Evolutionary conservation across 1,140 invertebrate genomes (phyloP), one percentile per base, ranked within the genome.

Genomic region (Euwallacea fornicatus): DNA sequence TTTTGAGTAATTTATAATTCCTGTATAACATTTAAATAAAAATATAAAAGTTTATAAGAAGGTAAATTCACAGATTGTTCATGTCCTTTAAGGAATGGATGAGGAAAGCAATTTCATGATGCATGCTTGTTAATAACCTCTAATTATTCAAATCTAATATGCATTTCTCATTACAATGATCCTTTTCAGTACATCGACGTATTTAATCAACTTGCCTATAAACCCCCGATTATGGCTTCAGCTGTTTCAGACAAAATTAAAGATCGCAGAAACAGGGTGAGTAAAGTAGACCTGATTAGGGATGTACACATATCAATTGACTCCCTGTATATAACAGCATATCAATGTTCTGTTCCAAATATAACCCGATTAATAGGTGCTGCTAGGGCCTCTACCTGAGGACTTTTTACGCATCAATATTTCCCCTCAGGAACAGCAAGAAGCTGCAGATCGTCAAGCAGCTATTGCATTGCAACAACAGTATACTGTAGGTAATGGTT

Each of bases 381-480:
- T 95, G 76, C 78, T 96, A 62, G 93, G 93, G 2, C 88, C 92
- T 16, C 82, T 97, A 7, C 92, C 95, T 6, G 82, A 86, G 56
- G 91, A 93, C 78, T 97, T 97, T 80, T 84, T 97, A 6, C 87
- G 92, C 71, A 81, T 93, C 66, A 81, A 86, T 42, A 81, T 85
- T 7, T 82, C 83, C 3, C 80, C 81, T 56, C 79, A 81, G 41
- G 84, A 87, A 71, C 86, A 91, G 56, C 90, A 92, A 79, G 86
- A 90, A 77, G 86, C 88, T 60, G 87, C 89, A n/a, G 92, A 95
- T 83, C 87, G 90, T 73, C 90, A 94, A 80, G 87, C 93, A 56
- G 93, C 93, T 0, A 81, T 91, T 42, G 90, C 92, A 21, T 81
- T 95, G 3, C 93, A 95, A 77, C 93, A 95, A 70, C 90, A 93